Evolutionary conservation across 2,113 vertebrate genomes (phyloP), one percentile per base, ranked within the genome.

Genomic region (Nasalis larvatus): DNA sequence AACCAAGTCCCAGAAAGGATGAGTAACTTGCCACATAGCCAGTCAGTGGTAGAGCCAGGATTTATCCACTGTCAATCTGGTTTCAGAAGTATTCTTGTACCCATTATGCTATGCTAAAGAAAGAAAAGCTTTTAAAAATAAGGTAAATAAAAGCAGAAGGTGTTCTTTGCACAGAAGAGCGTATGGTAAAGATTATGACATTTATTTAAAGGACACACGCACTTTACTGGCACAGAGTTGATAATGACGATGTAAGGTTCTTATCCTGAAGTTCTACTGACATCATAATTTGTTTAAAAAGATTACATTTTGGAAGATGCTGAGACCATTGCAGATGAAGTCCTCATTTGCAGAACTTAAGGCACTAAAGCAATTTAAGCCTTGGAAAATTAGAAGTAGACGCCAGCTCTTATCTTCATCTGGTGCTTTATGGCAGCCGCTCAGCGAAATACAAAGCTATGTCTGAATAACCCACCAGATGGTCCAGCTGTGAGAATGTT

Each of bases 401-500:
- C 63, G 91, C 87, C 90, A 92, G 90, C 78, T 71, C 94, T 88
- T 85, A 47, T 82, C 91, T 90, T 95, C 94, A 58, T 82, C 49
- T 54, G 56, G 94, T 95, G 93, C 71, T 94, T 96, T 74, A 96
- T 7, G 58, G 82, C 82, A 74, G 93, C 63, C 30, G 0, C 10
- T 95, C 73, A 30, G 95, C 91, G 91, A 97, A 77, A 77, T 78
- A 92, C 47, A 32, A 12, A 3, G 95, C 77, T 91, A n/a, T 45
- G 23, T 97, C 78, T 97, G 89, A 95, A 78, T 93, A 97, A 94
- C 74, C 49, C 68, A 69, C 85, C 97, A 97, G 98, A 97, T 97
- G 97, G 96, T 94, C 97, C 96, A 94, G 98, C 97, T 97, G 98
- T 93, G 97, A 96, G 69, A 86, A 87, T 86, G 85, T 63, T 95